These are phyloP conservation scores for Mactra quadrangularis DNA, from an alignment of 1,140 invertebrate genomes.

Conservation along the genomic window DNA sequence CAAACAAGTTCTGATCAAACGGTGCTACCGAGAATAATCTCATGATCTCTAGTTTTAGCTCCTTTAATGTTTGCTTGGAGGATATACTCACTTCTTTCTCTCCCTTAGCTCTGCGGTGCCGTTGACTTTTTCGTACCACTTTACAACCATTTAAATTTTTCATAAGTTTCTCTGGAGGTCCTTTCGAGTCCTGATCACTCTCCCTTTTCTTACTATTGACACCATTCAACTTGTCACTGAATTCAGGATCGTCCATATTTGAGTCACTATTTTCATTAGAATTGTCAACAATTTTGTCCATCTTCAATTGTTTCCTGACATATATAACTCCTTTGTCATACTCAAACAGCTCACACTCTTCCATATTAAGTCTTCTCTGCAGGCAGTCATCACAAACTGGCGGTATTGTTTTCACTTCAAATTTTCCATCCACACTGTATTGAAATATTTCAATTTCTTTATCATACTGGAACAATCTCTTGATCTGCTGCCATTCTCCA, in stretches of 20 bases:
- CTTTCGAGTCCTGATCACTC: slow-evolving; percentile 29
- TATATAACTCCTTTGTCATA: slow-evolving; percentile 81
- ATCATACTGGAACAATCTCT: slow-evolving; percentile 68
- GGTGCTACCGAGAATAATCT: slow-evolving; percentile 84
- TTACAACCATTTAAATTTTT: slow-evolving; percentile 61
- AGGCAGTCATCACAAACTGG: slow-evolving; percentile 81
- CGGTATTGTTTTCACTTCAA: slow-evolving; percentile 67
- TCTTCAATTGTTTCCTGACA: slow-evolving; percentile 78
- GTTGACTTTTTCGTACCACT: slow-evolving; percentile 78
- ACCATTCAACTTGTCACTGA: slow-evolving; percentile 53
- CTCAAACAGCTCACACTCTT: slow-evolving; percentile 76
- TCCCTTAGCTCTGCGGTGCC: slow-evolving; percentile 81
- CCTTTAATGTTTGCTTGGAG: slow-evolving; percentile 81
- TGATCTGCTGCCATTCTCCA: slow-evolving; percentile 74
- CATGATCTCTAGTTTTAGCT: slow-evolving; percentile 84
- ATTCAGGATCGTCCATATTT: slow-evolving; percentile 74
- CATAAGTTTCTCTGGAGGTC: slow-evolving; percentile 70
- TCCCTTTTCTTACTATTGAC: slow-evolving; percentile 50
- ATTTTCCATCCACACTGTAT: slow-evolving; percentile 50
- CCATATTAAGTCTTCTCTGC: slow-evolving; percentile 70
- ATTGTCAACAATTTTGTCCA: slow-evolving; percentile 46
- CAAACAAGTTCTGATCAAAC: slow-evolving; percentile 85
- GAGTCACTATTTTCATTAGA: slow-evolving; percentile 55
- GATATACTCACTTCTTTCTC: slow-evolving; percentile 83
- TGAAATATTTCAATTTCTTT: slow-evolving; percentile 65